Base-by-base conservation (phyloP, 2,113 vertebrate genomes). In the Psophia crepitans region DNA sequence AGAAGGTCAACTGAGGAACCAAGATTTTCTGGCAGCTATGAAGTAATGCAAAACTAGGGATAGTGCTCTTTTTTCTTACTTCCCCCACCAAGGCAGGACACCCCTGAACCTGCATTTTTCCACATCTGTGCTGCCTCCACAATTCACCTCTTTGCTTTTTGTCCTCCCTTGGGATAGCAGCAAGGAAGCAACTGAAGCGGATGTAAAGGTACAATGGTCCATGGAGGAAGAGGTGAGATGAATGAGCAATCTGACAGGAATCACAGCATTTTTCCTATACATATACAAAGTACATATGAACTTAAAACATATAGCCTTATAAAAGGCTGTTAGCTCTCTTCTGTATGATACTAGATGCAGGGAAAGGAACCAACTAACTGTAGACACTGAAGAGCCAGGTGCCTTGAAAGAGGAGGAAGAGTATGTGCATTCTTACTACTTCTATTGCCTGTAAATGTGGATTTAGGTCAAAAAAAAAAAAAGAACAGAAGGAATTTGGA, bases 381-480 rank as follows among this genome's bases (percentile, higher is more conserved):
- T 66, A 46, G 32, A 30, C 14, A 22, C 2, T n/a, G 32, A 41
- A 61, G n/a, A 43, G 9, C 5, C 0, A 0, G 7, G 16, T 60
- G n/a, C 21, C 43, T 46, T 30, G 33, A 64, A 75, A 76, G 22
- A 57, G 19, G 9, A 80, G 11, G 35, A 78, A 33, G 39, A 32
- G 3, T 22, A 14, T 56, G 12, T 53, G 14, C 33, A 5, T 58
- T 71, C n/a, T 64, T 80, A 16, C 24, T 27, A 8, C 6, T 49
- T 2, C 11, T 33, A 13, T 49, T 90, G n/a, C 37, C 51, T 53
- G 4, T 37, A n/a, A 5, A 2, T 28, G 54, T 1, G 8, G 13
- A 81, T 53, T 87, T 61, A 37, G 74, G 41, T 33, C 5, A 41
- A 58, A 61, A 30, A 37, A 26, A 69, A 27, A 60, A 22, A 32